phyloP scores from a whole-genome alignment of 2,797 vertebrate genomes.

The Gymnothorax javanicus region DNA sequence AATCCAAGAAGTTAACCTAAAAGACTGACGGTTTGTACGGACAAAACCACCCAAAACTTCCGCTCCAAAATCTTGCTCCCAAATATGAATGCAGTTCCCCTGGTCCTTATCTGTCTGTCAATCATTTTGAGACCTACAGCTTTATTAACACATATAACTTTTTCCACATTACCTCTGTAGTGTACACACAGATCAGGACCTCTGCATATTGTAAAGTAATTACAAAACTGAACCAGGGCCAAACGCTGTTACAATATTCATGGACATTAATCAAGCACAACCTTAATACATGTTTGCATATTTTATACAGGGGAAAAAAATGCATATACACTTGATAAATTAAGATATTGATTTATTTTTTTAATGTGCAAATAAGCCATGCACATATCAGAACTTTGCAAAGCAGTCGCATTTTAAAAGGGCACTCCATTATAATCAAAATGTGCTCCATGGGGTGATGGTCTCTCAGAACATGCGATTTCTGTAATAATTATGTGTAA shows the following conservation, averaged over 20 bases:
- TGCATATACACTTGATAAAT: neutral
- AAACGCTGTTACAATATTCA: neutral
- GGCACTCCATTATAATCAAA: neutral
- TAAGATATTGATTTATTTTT: neutral
- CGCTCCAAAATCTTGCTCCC: too few relatives aligned
- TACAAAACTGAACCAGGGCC: neutral
- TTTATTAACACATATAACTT: neutral
- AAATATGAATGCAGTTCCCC: neutral
- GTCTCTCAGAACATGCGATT: neutral
- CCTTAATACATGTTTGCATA: neutral
- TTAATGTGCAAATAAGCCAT: neutral
- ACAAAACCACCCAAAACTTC: too few relatives aligned
- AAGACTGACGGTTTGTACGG: too few relatives aligned
- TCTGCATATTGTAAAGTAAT: neutral
- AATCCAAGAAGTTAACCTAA: too few relatives aligned
- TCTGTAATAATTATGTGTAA: slow-evolving; percentile 7
- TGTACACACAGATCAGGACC: neutral
- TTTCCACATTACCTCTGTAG: neutral
- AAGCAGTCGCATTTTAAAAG: neutral
- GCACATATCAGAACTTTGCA: neutral
- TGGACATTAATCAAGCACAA: neutral
- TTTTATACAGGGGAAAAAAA: too few relatives aligned
- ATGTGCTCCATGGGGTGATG: neutral
- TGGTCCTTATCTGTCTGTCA: neutral
- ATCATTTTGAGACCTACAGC: neutral